A percentile compares a stretch with the other conserved stretches of the same genome.
phyloP scores from a whole-genome alignment of 2,797 vertebrate species.

The Clarias pachynema region DNA sequence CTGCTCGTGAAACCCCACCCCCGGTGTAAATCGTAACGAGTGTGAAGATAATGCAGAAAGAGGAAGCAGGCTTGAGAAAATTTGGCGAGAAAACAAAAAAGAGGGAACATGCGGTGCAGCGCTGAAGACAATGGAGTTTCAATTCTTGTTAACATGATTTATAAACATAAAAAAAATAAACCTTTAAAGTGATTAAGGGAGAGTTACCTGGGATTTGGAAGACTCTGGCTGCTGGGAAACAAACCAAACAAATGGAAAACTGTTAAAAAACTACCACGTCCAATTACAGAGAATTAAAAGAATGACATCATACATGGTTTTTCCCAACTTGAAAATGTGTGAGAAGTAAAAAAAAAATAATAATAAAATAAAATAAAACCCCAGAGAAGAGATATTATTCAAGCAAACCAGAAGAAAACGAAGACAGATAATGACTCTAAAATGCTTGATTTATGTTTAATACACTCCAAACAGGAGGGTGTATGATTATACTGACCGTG shows the following conservation, averaged over 20 bases:
- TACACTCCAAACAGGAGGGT: neutral
- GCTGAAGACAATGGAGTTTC: neutral
- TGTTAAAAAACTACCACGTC: neutral
- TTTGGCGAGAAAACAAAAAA: neutral
- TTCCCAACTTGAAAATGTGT: neutral
- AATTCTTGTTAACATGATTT: neutral
- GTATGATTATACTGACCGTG: conserved; percentile 67
- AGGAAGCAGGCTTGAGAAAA: conserved; percentile 14
- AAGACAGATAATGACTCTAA: neutral
- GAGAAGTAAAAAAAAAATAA: neutral
- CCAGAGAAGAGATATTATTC: neutral
- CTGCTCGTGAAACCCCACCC: neutral
- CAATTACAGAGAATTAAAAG: neutral
- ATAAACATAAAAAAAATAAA: neutral
- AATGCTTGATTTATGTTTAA: neutral
- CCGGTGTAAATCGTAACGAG: conserved; percentile 24
- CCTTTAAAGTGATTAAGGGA: neutral
- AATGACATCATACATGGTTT: neutral
- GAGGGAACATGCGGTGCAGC: neutral
- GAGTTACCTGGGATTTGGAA: conserved; percentile 85
- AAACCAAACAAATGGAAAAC: conserved; percentile 71
- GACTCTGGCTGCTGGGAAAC: conserved; percentile 83
- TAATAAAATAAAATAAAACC: neutral
- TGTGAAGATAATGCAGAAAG: neutral
- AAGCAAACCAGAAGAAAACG: neutral